Conservation (phyloP, 1,140 invertebrate genomes). For the Teleopsis dalmanni region DNA sequence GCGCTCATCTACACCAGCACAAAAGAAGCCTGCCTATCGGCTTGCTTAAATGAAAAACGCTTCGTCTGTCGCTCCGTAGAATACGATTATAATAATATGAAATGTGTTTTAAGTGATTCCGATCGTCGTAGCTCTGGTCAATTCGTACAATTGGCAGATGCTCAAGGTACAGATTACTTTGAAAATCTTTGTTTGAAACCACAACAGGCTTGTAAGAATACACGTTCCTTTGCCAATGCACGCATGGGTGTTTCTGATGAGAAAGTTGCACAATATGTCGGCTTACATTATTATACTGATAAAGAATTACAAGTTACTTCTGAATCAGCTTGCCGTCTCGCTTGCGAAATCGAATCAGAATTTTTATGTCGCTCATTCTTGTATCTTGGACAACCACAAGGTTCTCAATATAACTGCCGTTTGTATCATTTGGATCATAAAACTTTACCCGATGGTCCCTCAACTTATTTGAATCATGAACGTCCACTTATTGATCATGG, state of each 20-base stretch:
- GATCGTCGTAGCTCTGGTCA: slow-evolving; percentile 78
- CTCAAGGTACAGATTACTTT: slow-evolving; percentile 88
- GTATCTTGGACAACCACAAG: slow-evolving; percentile 67
- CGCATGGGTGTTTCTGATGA: slow-evolving; percentile 81
- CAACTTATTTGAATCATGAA: slow-evolving; percentile 80
- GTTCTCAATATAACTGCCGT: slow-evolving; percentile 78
- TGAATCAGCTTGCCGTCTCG: slow-evolving; percentile 74
- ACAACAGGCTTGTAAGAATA: slow-evolving; percentile 73
- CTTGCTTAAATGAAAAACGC: slow-evolving; percentile 85
- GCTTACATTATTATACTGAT: slow-evolving; percentile 86
- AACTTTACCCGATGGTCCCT: slow-evolving; percentile 82
- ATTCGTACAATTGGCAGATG: slow-evolving; percentile 77
- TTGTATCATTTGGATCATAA: slow-evolving; percentile 88
- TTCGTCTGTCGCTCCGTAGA: slow-evolving; percentile 87
- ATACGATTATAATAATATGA: slow-evolving; percentile 87
- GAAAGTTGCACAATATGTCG: slow-evolving; percentile 84
- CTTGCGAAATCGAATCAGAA: slow-evolving; percentile 87
- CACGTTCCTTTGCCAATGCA: slow-evolving; percentile 67
- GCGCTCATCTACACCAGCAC: slow-evolving; percentile 87
- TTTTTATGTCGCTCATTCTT: slow-evolving; percentile 87
- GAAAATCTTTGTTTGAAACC: slow-evolving; percentile 90
- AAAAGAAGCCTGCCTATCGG: slow-evolving; percentile 85
- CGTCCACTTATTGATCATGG: slow-evolving; percentile 85
- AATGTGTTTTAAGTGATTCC: slow-evolving; percentile 82
- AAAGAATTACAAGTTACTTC: slow-evolving; percentile 83